Percentiles rank a stretch among this genome's conserved stretches.
These are phyloP conservation scores for Yponomeuta cagnagella DNA, from an alignment of 2,888 invertebrate genomes.

Conservation along the genomic window DNA sequence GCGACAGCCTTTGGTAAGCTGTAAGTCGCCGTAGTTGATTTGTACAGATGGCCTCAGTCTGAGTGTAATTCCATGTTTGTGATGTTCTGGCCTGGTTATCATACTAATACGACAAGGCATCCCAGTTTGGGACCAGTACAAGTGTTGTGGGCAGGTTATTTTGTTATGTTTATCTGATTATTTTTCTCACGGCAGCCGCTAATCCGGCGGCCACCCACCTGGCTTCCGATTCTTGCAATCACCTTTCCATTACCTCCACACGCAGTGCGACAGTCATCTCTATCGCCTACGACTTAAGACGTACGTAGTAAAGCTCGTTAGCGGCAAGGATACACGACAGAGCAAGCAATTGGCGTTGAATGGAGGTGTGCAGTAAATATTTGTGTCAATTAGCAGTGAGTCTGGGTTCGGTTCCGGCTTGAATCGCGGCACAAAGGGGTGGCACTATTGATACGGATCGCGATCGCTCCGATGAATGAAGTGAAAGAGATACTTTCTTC, in stretches of 20 bases:
- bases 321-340: slow-evolving; percentile 25
- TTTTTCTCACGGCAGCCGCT: not conserved
- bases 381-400: slow-evolving; percentile 35
- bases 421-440: not conserved
- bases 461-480: not conserved
- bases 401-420: slow-evolving; percentile 4
- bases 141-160: no score
- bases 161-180: not conserved
- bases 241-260: slow-evolving; percentile 9
- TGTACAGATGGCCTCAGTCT: no score
- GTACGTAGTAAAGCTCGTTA: slow-evolving; percentile 5
- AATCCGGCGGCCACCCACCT: slow-evolving; percentile 16
- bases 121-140: no score
- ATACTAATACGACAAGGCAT: no score
- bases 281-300: slow-evolving; percentile 10
- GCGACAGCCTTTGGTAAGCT: no score
- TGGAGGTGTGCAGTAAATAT: slow-evolving; percentile 35
- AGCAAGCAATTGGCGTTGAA: slow-evolving; percentile 22
- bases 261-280: not conserved
- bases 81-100: no score
- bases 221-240: slow-evolving; percentile 6
- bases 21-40: no score
- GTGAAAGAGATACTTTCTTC: slow-evolving; percentile 10
- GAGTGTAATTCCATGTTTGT: no score
- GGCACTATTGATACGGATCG: not conserved